These are phyloP conservation scores for Pinctada fucata DNA, from an alignment of 2,888 invertebrate genomes.

Conservation along the genomic window DNA sequence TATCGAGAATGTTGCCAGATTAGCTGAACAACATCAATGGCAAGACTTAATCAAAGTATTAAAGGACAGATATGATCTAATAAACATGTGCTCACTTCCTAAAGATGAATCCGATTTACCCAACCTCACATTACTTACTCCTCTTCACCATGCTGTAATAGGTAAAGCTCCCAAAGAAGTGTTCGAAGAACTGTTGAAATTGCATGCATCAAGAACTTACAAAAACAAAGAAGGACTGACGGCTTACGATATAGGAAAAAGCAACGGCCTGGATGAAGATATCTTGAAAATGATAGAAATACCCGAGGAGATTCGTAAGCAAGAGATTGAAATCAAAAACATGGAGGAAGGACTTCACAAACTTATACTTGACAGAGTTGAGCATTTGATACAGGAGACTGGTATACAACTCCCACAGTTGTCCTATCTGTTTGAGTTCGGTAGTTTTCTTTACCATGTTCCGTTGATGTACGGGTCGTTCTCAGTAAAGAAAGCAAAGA, in stretches of 20 bases:
- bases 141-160: constrained; percentile 41
- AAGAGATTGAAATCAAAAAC: constrained; percentile 32
- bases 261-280: constrained; percentile 8
- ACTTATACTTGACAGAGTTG: constrained; percentile 28
- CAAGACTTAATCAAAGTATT: constrained; percentile 27
- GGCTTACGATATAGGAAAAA: constrained; percentile 42
- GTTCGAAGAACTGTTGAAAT: constrained; percentile 32
- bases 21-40: constrained; percentile 27
- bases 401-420: constrained; percentile 42
- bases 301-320: constrained; percentile 29
- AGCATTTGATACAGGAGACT: constrained; percentile 33
- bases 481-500: not conserved
- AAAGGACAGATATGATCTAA: constrained; percentile 1
- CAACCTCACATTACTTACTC: constrained; percentile 33
- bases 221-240: constrained; percentile 38
- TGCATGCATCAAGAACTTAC: constrained; percentile 35
- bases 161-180: constrained; percentile 32
- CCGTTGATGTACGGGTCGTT: constrained; percentile 33
- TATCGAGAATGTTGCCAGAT: constrained; percentile 21
- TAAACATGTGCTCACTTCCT: constrained; percentile 33
- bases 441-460: constrained; percentile 19
- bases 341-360: constrained; percentile 41
- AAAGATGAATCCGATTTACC: not conserved
- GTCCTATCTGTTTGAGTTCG: constrained; percentile 36
- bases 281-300: constrained; percentile 33